These are phyloP conservation scores for Sus cebifrons DNA, from an alignment of 2,797 vertebrate genomes.

Conservation along the genomic window DNA sequence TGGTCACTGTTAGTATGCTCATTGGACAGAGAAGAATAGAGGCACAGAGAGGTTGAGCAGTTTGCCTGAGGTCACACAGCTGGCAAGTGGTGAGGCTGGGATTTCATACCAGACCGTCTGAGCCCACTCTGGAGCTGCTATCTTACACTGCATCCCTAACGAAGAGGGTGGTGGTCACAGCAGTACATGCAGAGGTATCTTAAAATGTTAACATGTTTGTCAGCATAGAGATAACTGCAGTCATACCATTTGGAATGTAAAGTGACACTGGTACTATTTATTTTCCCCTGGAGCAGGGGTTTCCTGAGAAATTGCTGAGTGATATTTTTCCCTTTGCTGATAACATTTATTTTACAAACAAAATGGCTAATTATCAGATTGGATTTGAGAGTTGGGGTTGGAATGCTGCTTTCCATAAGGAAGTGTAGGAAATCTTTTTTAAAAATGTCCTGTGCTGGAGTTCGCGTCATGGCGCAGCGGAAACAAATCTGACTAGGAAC, in stretches of 20 bases:
- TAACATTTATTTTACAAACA: background rate
- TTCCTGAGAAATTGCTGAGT: conserved; percentile 11
- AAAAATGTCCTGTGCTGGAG: too few relatives aligned
- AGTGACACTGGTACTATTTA: background rate
- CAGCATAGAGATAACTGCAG: background rate
- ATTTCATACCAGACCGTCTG: background rate
- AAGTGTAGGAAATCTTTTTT: background rate
- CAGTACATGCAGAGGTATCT: background rate
- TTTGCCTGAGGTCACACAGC: background rate
- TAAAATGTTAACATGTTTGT: background rate
- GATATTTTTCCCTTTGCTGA: background rate
- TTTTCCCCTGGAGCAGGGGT: background rate
- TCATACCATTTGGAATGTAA: background rate
- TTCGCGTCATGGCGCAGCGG: too few relatives aligned
- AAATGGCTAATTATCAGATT: conserved; percentile 26
- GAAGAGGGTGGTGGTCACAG: background rate
- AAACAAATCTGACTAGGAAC: too few relatives aligned
- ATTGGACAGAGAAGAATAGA: background rate
- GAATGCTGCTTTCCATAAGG: conserved; percentile 7
- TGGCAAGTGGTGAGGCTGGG: background rate
- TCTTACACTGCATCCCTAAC: background rate
- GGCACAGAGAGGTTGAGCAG: background rate
- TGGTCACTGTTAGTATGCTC: background rate
- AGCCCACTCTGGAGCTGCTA: fast-evolving
- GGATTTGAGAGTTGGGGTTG: background rate